Conservation (phyloP, 2,888 invertebrate species). For the Invenusta paracnida region DNA sequence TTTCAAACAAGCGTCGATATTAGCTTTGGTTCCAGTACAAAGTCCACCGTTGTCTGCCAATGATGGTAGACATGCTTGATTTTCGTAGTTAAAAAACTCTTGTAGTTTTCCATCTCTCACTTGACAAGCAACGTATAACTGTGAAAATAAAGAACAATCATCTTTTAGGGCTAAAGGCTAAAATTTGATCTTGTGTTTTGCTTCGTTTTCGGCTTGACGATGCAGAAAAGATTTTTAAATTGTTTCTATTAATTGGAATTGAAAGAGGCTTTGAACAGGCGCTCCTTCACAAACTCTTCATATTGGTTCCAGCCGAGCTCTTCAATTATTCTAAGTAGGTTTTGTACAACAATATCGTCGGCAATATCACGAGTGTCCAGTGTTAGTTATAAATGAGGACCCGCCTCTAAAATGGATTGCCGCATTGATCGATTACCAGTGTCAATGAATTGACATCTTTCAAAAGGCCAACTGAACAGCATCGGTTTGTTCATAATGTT, state of each 20-base stretch:
- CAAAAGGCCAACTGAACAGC: too few relatives aligned
- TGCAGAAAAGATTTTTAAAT: background rate
- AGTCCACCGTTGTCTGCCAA: conserved; percentile 30
- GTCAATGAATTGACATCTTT: background rate
- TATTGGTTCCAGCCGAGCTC: background rate
- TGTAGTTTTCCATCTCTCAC: conserved; percentile 39
- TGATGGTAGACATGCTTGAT: conserved; percentile 41
- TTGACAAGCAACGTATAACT: conserved; percentile 37
- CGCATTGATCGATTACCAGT: background rate
- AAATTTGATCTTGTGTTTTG: background rate
- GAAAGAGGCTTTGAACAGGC: background rate
- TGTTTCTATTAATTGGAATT: background rate
- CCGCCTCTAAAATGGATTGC: background rate
- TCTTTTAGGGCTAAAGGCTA: background rate
- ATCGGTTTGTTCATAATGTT: too few relatives aligned
- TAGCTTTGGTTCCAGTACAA: conserved; percentile 30
- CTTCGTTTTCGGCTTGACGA: background rate
- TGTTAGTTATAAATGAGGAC: background rate
- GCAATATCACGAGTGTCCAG: background rate
- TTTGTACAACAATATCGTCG: background rate
- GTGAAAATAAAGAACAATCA: conserved; percentile 37
- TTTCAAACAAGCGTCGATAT: conserved; percentile 9
- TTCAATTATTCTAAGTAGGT: background rate
- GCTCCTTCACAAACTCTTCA: background rate
- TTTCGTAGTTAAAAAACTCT: conserved; percentile 42